Base-by-base conservation (phyloP, 2,113 vertebrate species). In the Pomatostomus ruficeps region DNA sequence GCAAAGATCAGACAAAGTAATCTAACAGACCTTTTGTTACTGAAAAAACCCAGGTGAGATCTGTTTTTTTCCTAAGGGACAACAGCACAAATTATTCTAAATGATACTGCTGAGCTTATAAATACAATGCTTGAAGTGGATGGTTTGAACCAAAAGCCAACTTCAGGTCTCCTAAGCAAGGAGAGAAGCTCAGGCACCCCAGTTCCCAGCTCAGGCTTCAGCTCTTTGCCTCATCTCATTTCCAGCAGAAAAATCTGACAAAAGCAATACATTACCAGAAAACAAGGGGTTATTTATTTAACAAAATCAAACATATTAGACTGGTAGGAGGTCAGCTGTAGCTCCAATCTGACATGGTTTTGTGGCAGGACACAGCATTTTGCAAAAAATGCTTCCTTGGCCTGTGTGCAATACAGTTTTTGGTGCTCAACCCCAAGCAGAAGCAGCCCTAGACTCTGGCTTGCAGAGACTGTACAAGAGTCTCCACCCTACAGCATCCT, bases 121-220 rank as follows among this genome's bases (percentile, higher is more conserved):
- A 88, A 93, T 2, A 0, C 14, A 48, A 22, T 0, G 2, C 22
- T 22, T 29, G 2, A 35, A 74, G 48, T 2, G 21, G 58, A 62
- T 19, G 14, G 55, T 36, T 20, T 59, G 59, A 84, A 58, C 11
- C 45, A 54, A 73, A 79, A 70, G 14, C 9, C 51, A 74, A 19
- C 36, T 59, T 63, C 10, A 24, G 36, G 20, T 23, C 42, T 80
- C 23, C 67, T 24, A n/a, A 35, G 14, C 2, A 35, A 36, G 52
- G 42, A 61, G 6, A 46, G 31, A 12, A 52, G 10, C 61, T 49
- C 12, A 12, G 31, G 16, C 1, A 0, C 4, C 45, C 10, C 5
- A 5, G 11, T 18, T 78, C 61, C 40, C 15, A 71, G 31, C 20
- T 6, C 7, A 5, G 43, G 35, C 51, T 84, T 52, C 70, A 26